These are phyloP conservation scores for Boloria euphrosyne DNA, from an alignment of 2,888 invertebrate genomes.

Conservation along the genomic window DNA sequence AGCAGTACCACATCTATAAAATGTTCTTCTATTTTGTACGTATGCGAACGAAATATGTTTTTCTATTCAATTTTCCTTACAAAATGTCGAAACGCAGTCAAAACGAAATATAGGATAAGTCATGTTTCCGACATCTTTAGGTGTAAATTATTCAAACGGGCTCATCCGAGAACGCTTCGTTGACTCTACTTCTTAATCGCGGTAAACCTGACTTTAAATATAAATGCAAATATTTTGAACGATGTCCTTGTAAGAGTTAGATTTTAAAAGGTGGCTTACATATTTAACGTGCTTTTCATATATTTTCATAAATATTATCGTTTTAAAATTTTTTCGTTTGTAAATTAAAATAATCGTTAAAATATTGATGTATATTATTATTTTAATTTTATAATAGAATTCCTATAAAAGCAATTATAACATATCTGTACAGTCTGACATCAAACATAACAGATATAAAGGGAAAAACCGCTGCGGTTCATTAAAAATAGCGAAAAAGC, in stretches of 20 bases:
- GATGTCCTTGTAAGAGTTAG: conserved; percentile 12
- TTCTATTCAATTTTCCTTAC: neutral
- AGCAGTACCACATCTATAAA: neutral
- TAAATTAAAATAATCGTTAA: too few relatives aligned
- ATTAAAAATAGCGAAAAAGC: too few relatives aligned
- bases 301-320: too few relatives aligned
- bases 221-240: conserved; percentile 63
- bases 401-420: too few relatives aligned
- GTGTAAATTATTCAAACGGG: conserved; percentile 78
- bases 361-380: too few relatives aligned
- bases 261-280: neutral
- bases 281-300: too few relatives aligned
- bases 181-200: conserved; percentile 47
- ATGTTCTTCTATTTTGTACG: neutral
- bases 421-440: too few relatives aligned
- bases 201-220: conserved; percentile 67
- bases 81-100: conserved; percentile 17
- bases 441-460: too few relatives aligned
- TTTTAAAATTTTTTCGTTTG: too few relatives aligned
- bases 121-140: conserved; percentile 65
- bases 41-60: neutral
- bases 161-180: conserved; percentile 65
- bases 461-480: too few relatives aligned
- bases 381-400: too few relatives aligned
- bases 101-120: conserved; percentile 49